Evolutionary conservation across 2,888 invertebrate species (phyloP).

Genomic region (Idaea dimidiata): DNA sequence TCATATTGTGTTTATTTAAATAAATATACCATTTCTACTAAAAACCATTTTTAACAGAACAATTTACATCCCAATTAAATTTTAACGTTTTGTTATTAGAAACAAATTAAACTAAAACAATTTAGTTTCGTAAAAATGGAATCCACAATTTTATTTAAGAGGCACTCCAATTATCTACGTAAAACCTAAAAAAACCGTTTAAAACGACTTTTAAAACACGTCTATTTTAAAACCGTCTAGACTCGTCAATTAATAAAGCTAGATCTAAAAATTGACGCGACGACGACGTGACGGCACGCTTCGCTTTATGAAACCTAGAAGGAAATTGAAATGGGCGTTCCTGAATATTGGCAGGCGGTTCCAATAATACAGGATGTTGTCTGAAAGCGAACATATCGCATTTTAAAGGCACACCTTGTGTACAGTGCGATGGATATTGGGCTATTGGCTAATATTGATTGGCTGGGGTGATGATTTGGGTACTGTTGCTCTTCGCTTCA

Average conservation of each 20-base stretch:
- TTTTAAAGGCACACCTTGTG: background rate
- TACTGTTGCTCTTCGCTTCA: too few species aligned
- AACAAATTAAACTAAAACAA: too few species aligned
- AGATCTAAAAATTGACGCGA: constrained; percentile 31
- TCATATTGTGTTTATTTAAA: too few species aligned
- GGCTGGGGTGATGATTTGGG: background rate
- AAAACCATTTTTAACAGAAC: too few species aligned
- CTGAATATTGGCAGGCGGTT: constrained; percentile 61
- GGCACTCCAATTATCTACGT: too few species aligned
- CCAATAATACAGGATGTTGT: constrained; percentile 67
- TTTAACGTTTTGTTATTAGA: too few species aligned
- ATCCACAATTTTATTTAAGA: too few species aligned
- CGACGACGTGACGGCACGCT: constrained; percentile 38
- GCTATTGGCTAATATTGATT: background rate
- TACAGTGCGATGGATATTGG: background rate
- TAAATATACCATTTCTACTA: too few species aligned
- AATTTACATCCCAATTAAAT: too few species aligned
- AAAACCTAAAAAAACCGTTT: background rate
- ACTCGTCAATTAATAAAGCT: constrained; percentile 3
- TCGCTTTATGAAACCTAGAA: constrained; percentile 57
- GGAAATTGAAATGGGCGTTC: constrained; percentile 77
- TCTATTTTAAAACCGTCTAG: constrained; percentile 5
- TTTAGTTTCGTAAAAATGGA: too few species aligned
- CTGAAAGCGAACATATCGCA: constrained; percentile 27
- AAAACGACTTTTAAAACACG: background rate